Percentiles rank a stretch among this genome's conserved stretches.
Evolutionary conservation across 2,113 vertebrate genomes (phyloP).

Genomic region (Rhinolophus sinicus): DNA sequence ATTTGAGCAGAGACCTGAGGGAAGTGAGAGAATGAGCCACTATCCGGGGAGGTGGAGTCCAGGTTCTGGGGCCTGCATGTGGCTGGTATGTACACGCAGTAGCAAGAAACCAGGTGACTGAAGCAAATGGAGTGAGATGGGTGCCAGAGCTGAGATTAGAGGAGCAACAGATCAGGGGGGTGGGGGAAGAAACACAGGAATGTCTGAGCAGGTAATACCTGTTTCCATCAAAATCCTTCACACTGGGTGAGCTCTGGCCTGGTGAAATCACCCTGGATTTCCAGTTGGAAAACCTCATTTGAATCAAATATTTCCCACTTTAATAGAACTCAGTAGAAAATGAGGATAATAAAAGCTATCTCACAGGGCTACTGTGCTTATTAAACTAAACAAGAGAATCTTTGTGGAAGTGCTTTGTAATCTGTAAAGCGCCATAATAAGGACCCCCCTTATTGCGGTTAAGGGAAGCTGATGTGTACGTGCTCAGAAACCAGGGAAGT

Average conservation of each 20-base stretch:
- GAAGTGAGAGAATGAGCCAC: neutral
- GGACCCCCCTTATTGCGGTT: no score
- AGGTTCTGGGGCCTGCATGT: neutral
- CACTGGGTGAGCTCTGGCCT: rapidly evolving
- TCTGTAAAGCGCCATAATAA: neutral
- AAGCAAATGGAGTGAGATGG: neutral
- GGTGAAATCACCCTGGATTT: neutral
- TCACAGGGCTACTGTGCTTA: neutral
- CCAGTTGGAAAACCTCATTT: neutral
- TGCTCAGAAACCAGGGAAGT: neutral
- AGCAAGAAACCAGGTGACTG: neutral
- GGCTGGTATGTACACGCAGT: neutral
- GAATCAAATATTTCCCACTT: neutral
- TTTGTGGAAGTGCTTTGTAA: neutral
- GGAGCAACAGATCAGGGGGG: neutral
- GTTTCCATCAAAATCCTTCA: neutral
- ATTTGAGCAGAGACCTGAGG: neutral
- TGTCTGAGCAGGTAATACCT: rapidly evolving
- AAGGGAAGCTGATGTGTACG: neutral
- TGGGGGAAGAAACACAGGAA: neutral
- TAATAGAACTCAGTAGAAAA: neutral
- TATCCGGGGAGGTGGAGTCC: neutral
- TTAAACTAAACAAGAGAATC: neutral
- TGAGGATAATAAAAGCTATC: neutral
- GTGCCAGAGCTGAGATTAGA: neutral